These are phyloP conservation scores for Bedellia somnulentella DNA, from an alignment of 2,888 invertebrate species.

Conservation along the genomic window DNA sequence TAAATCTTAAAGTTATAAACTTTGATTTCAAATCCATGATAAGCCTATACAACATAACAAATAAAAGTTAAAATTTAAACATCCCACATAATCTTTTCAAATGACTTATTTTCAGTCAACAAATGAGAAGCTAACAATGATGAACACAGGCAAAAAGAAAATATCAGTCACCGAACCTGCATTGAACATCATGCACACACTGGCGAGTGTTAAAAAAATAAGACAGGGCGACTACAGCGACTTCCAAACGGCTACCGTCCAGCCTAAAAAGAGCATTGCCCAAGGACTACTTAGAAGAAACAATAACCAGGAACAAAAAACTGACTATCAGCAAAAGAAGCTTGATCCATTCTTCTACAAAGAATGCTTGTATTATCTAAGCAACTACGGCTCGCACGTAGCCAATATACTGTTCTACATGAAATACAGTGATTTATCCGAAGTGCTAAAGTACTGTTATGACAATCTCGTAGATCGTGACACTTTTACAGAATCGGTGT, in stretches of 20 bases:
- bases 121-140: slow-evolving; percentile 39
- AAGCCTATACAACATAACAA: too few species aligned
- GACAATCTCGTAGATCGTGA: slow-evolving; percentile 70
- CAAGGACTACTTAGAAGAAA: slow-evolving; percentile 46
- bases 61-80: too few species aligned
- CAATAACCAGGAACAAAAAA: slow-evolving; percentile 30
- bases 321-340: slow-evolving; percentile 28
- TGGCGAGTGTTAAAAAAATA: slow-evolving; percentile 60
- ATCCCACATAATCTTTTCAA: too few species aligned
- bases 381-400: slow-evolving; percentile 75
- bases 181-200: slow-evolving; percentile 60
- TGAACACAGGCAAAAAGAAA: slow-evolving; percentile 46
- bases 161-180: slow-evolving; percentile 59
- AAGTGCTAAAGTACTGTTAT: slow-evolving; percentile 70
- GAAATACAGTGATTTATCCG: slow-evolving; percentile 68
- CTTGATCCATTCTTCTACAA: slow-evolving; percentile 66
- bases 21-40: too few species aligned
- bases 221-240: slow-evolving; percentile 59
- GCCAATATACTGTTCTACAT: slow-evolving; percentile 77
- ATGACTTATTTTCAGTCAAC: slow-evolving; percentile 25
- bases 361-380: slow-evolving; percentile 82
- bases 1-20: too few species aligned
- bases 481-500: slow-evolving; percentile 71
- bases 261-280: slow-evolving; percentile 35
- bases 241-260: slow-evolving; percentile 37